Percentiles rank a stretch among this genome's conserved stretches.
phyloP scores from a whole-genome alignment of 2,113 vertebrate species.

The Peromyscus leucopus region DNA sequence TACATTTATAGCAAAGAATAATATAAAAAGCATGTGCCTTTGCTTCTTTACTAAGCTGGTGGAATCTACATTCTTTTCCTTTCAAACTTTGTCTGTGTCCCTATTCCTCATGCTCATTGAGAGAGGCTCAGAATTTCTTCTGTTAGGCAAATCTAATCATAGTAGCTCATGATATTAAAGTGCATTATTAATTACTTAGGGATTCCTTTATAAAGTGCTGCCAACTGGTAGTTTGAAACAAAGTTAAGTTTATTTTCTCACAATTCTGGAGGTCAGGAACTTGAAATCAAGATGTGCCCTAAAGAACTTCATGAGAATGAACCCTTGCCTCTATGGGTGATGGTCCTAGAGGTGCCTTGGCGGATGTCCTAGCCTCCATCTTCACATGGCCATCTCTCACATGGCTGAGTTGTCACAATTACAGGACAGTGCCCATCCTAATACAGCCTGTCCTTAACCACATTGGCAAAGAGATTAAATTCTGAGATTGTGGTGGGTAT shows the following conservation, averaged over 20 bases:
- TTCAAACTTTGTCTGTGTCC: background rate
- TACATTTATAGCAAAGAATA: background rate
- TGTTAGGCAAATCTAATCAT: background rate
- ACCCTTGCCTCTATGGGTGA: background rate
- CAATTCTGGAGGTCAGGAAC: background rate
- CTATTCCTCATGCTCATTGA: background rate
- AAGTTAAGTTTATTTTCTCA: background rate
- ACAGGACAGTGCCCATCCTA: background rate
- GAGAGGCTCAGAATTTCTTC: background rate
- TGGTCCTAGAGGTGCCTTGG: no score
- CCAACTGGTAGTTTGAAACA: background rate
- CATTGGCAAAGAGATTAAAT: background rate
- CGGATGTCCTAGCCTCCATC: background rate
- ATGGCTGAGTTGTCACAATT: background rate
- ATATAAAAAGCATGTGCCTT: background rate
- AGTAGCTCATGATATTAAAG: background rate
- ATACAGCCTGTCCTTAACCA: background rate
- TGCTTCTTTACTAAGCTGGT: background rate
- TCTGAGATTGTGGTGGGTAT: background rate
- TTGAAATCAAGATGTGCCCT: background rate
- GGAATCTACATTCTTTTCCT: background rate
- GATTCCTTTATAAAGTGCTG: background rate
- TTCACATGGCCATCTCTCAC: background rate
- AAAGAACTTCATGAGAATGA: background rate
- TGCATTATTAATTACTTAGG: background rate